Evolutionary conservation across 2,113 vertebrate genomes (phyloP), one percentile per base, ranked within the genome.

Genomic region (Riparia riparia): DNA sequence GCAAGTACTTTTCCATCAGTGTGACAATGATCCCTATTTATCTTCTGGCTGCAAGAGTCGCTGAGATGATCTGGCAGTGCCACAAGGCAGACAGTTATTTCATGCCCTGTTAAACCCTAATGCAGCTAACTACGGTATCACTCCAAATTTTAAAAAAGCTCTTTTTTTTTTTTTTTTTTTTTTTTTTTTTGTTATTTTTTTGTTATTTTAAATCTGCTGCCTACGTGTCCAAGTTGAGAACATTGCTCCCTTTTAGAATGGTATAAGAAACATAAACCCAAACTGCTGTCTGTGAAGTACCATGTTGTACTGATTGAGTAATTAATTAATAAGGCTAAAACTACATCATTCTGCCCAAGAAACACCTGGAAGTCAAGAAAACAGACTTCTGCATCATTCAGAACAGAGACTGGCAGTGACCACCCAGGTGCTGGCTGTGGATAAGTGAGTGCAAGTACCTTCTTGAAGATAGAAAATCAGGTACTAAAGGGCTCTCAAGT

Each of bases 91-190:
- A 98, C 98, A 98, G 98, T 98, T 98, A 99, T 99, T 99, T 99
- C 99, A 99, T 98, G 98, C 98, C 98, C 99, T 98, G 98, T 99
- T 99, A 99, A 98, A 98, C 98, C 97, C 98, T 98, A 99, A 99
- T 98, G 98, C 98, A 80, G 97, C 98, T 96, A 98, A 99, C 98
- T 95, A 96, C 91, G 85, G 92, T 87, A 97, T 97, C 96, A 90
- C 89, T 95, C 93, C 97, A 93, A 91, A 96, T 97, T 95, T 71
- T 47, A 84, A 97, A 97, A 97, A 89, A 96, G 77, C 45, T n/a
- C n/a, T 64, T 94, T 91, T 89, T 85, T 90, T 83, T 66, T 41
- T 24, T 81, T 7, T 37, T 37, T 7, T 37, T 37, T 37, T 7
- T 7, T 37, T 7, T 94, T 91, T 89, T 85, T 90, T 83, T 66